Evolutionary conservation across 2,113 vertebrate species (phyloP).

Genomic region (Bufo bufo): DNA sequence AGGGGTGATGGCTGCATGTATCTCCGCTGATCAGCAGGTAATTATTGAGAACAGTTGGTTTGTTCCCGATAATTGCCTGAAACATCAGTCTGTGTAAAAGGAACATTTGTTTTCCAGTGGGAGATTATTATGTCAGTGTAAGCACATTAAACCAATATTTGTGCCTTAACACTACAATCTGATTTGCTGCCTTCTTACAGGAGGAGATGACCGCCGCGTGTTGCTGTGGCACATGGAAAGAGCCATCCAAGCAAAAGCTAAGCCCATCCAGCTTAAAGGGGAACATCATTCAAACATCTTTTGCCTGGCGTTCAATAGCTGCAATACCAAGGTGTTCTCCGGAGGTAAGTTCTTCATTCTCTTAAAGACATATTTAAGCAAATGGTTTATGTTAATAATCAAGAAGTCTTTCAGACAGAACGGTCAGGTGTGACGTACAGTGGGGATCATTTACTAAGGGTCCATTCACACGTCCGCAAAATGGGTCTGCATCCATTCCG

Average conservation of each 20-base stretch:
- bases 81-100: too few species aligned
- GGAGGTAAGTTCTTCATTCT: slow-evolving; percentile 77
- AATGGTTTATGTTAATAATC: too few species aligned
- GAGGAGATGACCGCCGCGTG: slow-evolving; percentile 94
- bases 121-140: neutral
- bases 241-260: slow-evolving; percentile 88
- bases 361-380: too few species aligned
- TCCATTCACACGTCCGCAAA: too few species aligned
- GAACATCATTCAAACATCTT: slow-evolving; percentile 98
- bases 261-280: slow-evolving; percentile 93
- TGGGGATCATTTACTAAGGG: too few species aligned
- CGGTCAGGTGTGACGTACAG: too few species aligned
- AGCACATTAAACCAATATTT: neutral
- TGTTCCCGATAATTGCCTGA: too few species aligned
- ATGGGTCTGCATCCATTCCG: too few species aligned
- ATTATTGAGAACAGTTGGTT: too few species aligned
- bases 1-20: too few species aligned
- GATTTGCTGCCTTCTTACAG: slow-evolving; percentile 66
- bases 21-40: too few species aligned
- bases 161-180: neutral
- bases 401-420: neutral
- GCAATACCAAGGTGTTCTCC: slow-evolving; percentile 93
- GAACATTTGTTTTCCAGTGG: too few species aligned
- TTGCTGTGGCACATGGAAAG: slow-evolving; percentile 97
- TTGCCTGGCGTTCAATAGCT: slow-evolving; percentile 96